Conservation (phyloP, 1,140 invertebrate genomes). For the Phocides pigmalion region DNA sequence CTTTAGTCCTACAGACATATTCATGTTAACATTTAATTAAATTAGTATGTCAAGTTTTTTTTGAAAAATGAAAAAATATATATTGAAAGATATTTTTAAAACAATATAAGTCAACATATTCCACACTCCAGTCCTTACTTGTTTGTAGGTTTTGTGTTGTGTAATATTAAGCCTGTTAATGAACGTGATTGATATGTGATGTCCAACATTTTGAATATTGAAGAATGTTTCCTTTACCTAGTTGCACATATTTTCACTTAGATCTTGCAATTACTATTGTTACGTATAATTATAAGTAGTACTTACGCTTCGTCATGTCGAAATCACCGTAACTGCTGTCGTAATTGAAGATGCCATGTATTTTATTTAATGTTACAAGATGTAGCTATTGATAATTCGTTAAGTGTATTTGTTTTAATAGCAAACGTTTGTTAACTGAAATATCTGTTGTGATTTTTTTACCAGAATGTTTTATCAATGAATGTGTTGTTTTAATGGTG, state of each 20-base stretch:
- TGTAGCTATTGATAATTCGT: slow-evolving; percentile 57
- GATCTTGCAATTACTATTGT: background rate
- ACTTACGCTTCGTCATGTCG: slow-evolving; percentile 30
- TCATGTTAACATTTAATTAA: no score
- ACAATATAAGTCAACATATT: no score
- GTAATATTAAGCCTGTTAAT: no score
- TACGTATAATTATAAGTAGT: background rate
- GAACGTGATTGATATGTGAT: no score
- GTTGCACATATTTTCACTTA: background rate
- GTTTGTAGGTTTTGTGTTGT: no score
- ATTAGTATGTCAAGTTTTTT: no score
- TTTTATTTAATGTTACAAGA: slow-evolving; percentile 53
- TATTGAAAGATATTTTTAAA: no score
- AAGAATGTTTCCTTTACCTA: no score
- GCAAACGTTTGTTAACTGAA: slow-evolving; percentile 55
- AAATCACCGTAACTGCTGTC: slow-evolving; percentile 12
- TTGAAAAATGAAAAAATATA: no score
- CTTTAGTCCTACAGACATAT: no score
- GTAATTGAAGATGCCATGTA: slow-evolving; percentile 45
- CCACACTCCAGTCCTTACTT: no score
- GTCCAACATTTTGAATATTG: no score
- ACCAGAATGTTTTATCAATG: slow-evolving; percentile 63
- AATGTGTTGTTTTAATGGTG: slow-evolving; percentile 63
- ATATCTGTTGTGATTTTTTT: slow-evolving; percentile 68
- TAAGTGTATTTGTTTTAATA: slow-evolving; percentile 56